phyloP scores from a whole-genome alignment of 2,888 invertebrate species.

The Odiellus spinosus region DNA sequence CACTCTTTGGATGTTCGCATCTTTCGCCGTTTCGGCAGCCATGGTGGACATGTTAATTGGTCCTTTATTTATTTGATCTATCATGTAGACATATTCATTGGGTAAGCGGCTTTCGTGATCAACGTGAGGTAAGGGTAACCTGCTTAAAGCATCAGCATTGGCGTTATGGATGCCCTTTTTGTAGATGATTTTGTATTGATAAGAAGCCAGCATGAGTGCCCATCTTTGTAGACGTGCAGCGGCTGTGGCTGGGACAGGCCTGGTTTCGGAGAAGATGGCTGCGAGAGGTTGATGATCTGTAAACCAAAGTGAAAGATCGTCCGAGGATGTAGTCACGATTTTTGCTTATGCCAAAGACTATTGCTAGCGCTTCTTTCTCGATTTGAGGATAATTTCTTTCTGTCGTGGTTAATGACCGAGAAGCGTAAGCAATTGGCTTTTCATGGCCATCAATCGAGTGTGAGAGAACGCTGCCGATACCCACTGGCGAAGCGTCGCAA shows the following conservation, averaged over 20 bases:
- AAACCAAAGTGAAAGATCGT: slow-evolving; percentile 27
- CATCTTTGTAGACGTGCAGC: slow-evolving; percentile 24
- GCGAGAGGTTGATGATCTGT: slow-evolving; percentile 31
- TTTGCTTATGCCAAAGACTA: slow-evolving; percentile 29
- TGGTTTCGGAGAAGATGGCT: background rate
- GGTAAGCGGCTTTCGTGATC: no score
- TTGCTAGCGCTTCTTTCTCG: slow-evolving; percentile 24
- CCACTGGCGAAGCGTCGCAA: slow-evolving; percentile 28
- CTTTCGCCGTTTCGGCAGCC: no score
- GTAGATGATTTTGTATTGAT: slow-evolving; percentile 25
- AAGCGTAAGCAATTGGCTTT: slow-evolving; percentile 23
- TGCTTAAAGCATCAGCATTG: slow-evolving; percentile 26
- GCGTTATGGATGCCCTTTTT: slow-evolving; percentile 17
- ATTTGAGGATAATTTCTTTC: no score
- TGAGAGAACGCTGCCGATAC: slow-evolving; percentile 20
- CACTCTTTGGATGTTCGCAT: no score
- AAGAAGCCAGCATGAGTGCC: slow-evolving; percentile 24
- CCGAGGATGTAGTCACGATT: slow-evolving; percentile 31
- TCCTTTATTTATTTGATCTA: no score
- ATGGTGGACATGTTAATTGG: no score
- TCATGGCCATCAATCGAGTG: slow-evolving; percentile 29
- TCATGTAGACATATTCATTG: no score
- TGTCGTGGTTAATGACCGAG: slow-evolving; percentile 15
- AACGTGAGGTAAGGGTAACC: slow-evolving; percentile 19
- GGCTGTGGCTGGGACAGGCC: slow-evolving; percentile 21